Evolutionary conservation across 2,113 vertebrate genomes (phyloP).

Genomic region (Tauraco erythrolophus): DNA sequence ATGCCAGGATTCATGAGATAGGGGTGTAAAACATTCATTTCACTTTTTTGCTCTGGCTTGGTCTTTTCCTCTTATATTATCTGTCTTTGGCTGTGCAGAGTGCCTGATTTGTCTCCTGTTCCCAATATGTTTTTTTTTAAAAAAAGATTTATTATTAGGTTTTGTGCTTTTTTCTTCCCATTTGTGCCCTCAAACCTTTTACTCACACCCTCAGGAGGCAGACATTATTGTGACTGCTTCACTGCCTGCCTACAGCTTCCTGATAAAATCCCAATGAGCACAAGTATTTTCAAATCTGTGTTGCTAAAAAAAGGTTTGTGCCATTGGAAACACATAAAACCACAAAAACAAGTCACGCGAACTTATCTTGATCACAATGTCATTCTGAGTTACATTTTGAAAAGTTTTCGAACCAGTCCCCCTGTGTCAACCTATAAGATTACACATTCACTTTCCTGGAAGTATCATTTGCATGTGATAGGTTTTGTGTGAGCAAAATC

Average conservation of each 20-base stretch:
- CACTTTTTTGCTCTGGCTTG: background rate
- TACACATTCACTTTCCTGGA: background rate
- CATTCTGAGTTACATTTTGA: background rate
- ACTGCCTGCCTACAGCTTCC: background rate
- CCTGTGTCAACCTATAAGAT: background rate
- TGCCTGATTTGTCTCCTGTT: background rate
- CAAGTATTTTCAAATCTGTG: background rate
- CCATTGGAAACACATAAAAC: background rate
- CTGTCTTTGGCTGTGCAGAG: background rate
- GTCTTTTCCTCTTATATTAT: background rate
- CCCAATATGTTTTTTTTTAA: no score
- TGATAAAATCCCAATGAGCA: background rate
- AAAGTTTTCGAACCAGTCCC: background rate
- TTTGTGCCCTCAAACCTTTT: accelerated
- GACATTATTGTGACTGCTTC: background rate
- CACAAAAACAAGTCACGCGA: background rate
- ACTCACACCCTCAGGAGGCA: background rate
- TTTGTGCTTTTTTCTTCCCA: background rate
- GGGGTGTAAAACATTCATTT: background rate
- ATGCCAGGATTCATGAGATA: no score
- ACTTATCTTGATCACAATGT: background rate
- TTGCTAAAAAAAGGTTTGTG: background rate
- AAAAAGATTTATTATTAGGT: background rate
- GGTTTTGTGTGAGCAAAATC: background rate
- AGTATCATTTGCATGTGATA: background rate